These are phyloP conservation scores for Rachycentron canadum DNA, from an alignment of 2,797 vertebrate species.

Conservation along the genomic window DNA sequence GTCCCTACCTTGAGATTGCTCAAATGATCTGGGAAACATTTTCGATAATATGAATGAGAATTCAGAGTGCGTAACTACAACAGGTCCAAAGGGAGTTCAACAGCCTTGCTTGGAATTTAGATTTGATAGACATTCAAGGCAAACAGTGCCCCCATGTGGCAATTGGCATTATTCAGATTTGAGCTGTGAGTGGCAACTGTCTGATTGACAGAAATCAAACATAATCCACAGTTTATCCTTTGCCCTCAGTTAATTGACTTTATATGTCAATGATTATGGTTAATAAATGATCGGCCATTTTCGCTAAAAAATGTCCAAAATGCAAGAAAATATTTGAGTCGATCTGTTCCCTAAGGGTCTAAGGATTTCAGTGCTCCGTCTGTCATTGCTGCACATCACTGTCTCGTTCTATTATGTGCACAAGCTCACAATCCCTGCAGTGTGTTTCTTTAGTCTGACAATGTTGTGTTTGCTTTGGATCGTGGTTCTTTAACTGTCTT, in stretches of 20 bases:
- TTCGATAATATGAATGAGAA: neutral
- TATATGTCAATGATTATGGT: neutral
- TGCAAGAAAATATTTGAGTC: neutral
- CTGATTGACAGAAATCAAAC: constrained; percentile 54
- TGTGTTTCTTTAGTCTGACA: constrained; percentile 37
- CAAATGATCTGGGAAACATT: neutral
- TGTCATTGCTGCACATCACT: constrained; percentile 26
- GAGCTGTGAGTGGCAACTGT: constrained; percentile 4
- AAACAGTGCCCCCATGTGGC: constrained; percentile 63
- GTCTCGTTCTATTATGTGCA: neutral
- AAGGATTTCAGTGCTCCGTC: neutral
- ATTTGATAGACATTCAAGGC: neutral
- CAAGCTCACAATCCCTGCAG: constrained; percentile 47
- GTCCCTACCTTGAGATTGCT: neutral
- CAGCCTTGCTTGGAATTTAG: neutral
- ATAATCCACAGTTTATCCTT: constrained; percentile 60
- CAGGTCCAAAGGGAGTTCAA: constrained; percentile 6
- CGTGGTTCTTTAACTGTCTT: constrained; percentile 19
- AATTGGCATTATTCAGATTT: too few species aligned
- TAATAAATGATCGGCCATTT: neutral
- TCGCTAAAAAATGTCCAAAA: neutral
- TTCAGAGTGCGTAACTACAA: neutral
- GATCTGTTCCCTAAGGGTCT: neutral
- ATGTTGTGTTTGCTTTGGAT: constrained; percentile 30
- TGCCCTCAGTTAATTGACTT: neutral